Evolutionary conservation across 2,113 vertebrate genomes (phyloP).

Genomic region (Podiceps cristatus): DNA sequence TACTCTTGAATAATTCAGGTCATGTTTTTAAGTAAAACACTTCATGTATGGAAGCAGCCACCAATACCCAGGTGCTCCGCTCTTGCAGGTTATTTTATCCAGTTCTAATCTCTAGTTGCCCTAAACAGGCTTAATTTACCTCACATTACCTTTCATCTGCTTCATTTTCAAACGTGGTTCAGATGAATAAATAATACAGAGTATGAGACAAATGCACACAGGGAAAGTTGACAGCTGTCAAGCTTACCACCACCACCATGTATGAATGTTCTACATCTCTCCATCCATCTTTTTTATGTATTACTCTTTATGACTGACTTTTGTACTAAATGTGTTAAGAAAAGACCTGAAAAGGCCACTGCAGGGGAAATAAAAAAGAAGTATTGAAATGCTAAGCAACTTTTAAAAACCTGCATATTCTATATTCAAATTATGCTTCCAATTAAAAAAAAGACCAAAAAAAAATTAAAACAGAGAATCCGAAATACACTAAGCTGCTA

Average conservation of each 20-base stretch:
- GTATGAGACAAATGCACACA: background rate
- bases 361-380: background rate
- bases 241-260: background rate
- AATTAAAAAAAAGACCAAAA: background rate
- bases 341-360: background rate
- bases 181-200: constrained; percentile 21
- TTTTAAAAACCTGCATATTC: background rate
- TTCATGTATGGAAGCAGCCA: background rate
- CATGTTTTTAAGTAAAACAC: background rate
- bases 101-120: background rate
- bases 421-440: background rate
- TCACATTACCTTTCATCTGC: background rate
- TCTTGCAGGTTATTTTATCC: background rate
- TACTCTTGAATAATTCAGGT: background rate
- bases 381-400: background rate
- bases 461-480: background rate
- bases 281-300: background rate
- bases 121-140: background rate
- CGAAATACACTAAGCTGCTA: background rate
- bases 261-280: background rate
- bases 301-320: background rate
- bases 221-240: constrained; percentile 30
- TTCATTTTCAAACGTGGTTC: background rate
- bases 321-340: background rate
- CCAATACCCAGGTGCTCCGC: background rate